phyloP scores from a whole-genome alignment of 2,888 invertebrate species.

The Drosophila mimica region DNA sequence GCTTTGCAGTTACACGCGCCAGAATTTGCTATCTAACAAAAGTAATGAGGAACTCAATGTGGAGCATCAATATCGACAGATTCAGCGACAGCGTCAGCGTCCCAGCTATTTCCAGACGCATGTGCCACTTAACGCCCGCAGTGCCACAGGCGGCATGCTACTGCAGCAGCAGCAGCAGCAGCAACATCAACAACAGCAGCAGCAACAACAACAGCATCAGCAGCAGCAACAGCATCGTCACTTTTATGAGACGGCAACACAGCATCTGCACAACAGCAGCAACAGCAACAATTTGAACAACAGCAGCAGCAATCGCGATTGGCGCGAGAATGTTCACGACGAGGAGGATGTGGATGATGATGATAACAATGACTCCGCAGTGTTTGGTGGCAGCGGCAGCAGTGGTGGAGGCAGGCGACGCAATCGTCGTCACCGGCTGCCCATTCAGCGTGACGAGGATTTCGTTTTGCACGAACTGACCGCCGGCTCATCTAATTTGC shows the following conservation, averaged over 20 bases:
- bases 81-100: slow-evolving; percentile 82
- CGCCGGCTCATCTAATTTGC: slow-evolving; percentile 60
- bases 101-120: slow-evolving; percentile 60
- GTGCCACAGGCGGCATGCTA: slow-evolving; percentile 29
- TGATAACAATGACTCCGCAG: slow-evolving; percentile 63
- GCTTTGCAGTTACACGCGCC: slow-evolving; percentile 91
- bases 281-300: slow-evolving; percentile 72
- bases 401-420: slow-evolving; percentile 52
- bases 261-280: slow-evolving; percentile 56
- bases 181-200: slow-evolving; percentile 57
- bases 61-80: slow-evolving; percentile 84
- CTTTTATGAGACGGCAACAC: slow-evolving; percentile 67
- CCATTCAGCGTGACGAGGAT: slow-evolving; percentile 54
- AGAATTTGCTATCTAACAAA: slow-evolving; percentile 92
- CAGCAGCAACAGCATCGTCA: slow-evolving; percentile 61
- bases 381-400: slow-evolving; percentile 42
- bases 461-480: slow-evolving; percentile 34
- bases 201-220: slow-evolving; percentile 47
- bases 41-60: slow-evolving; percentile 88
- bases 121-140: slow-evolving; percentile 39
- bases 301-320: slow-evolving; percentile 69
- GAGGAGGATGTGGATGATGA: slow-evolving; percentile 74
- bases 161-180: slow-evolving; percentile 58
- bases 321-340: slow-evolving; percentile 67
- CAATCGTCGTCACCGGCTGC: slow-evolving; percentile 53